Conservation (phyloP, 2,888 invertebrate species). For the Melanostoma mellinum region DNA sequence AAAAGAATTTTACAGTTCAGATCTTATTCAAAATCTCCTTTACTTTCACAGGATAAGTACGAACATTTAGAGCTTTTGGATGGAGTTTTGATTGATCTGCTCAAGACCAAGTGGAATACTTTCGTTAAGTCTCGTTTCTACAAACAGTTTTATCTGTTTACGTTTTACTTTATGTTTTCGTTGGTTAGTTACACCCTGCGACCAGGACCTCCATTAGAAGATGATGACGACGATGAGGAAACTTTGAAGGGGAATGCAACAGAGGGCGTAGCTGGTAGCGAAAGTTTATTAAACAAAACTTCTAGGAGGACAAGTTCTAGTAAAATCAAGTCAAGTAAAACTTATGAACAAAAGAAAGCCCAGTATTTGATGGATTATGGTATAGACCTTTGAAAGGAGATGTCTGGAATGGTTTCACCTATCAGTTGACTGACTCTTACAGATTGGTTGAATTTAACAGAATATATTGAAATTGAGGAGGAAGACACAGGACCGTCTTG, state of each 20-base stretch:
- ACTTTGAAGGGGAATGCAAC: conserved; percentile 54
- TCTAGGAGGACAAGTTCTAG: conserved; percentile 8
- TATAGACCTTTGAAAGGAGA: conserved; percentile 1
- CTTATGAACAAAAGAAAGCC: conserved; percentile 12
- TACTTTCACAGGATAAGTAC: conserved; percentile 89
- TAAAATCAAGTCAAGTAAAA: background rate
- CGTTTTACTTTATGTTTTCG: conserved; percentile 94
- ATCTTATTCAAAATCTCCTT: background rate
- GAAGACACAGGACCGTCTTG: conserved; percentile 77
- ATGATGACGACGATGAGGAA: conserved; percentile 76
- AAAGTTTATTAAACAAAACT: conserved; percentile 33
- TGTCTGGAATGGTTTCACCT: background rate
- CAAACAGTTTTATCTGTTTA: conserved; percentile 94
- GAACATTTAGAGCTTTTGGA: conserved; percentile 97
- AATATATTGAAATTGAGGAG: conserved; percentile 78
- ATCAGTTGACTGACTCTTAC: background rate
- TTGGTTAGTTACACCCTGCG: conserved; percentile 93
- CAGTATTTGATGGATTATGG: conserved; percentile 34
- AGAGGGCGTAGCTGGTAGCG: background rate
- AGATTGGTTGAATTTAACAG: conserved; percentile 81
- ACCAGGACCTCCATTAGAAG: conserved; percentile 87
- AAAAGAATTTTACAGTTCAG: background rate
- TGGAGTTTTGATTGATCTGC: conserved; percentile 94
- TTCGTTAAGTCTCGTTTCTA: conserved; percentile 98
- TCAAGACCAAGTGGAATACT: conserved; percentile 98